These are phyloP conservation scores for Lasioglossum baleicum DNA, from an alignment of 1,140 invertebrate genomes.

Conservation along the genomic window DNA sequence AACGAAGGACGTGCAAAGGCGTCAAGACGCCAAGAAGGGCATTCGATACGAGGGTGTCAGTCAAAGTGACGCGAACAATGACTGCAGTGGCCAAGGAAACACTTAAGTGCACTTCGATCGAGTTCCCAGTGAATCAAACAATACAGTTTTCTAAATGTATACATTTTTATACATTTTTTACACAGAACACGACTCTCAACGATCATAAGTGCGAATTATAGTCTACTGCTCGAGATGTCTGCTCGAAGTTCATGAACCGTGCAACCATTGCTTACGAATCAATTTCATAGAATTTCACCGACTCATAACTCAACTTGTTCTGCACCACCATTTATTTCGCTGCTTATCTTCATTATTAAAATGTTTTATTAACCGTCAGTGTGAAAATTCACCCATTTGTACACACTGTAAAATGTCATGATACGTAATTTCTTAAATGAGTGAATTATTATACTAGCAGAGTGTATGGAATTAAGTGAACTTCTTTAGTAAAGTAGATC, in stretches of 20 bases:
- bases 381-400: no score
- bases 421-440: no score
- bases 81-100: neutral
- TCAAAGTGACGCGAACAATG: constrained; percentile 6
- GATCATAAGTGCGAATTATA: no score
- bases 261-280: neutral
- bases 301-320: no score
- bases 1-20: constrained; percentile 81
- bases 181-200: neutral
- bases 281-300: no score
- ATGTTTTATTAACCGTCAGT: no score
- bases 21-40: constrained; percentile 75
- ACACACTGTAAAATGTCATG: no score
- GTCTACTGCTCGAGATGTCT: neutral
- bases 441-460: no score
- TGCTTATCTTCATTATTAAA: no score
- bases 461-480: no score
- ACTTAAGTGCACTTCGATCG: neutral
- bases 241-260: neutral
- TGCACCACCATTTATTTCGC: no score
- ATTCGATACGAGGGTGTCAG: constrained; percentile 27
- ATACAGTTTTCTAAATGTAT: neutral
- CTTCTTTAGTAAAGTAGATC: no score
- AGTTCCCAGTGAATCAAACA: neutral
- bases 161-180: constrained; percentile 6